A percentile compares a stretch with the other conserved stretches of the same genome.
phyloP scores from a whole-genome alignment of 2,113 vertebrate genomes.

The Cyanocitta stelleri region DNA sequence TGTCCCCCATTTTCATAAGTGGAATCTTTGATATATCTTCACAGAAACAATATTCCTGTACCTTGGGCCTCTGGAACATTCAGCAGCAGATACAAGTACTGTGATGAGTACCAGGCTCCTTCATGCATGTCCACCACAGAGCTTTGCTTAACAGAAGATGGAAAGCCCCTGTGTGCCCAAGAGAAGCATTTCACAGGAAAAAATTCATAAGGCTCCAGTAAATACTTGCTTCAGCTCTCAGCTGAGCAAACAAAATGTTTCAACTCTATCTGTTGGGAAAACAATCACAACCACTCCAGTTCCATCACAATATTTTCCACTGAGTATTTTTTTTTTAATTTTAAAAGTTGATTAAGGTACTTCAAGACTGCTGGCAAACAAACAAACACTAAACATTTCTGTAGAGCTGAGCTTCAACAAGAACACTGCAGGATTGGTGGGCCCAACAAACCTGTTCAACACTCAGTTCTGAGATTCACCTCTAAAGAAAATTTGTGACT shows the following conservation, averaged over 20 bases:
- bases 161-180: background rate
- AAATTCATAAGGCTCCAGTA: background rate
- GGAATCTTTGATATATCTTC: background rate
- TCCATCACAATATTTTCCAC: background rate
- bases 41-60: background rate
- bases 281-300: background rate
- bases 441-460: background rate
- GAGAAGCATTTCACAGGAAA: background rate
- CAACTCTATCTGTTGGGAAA: background rate
- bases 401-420: background rate
- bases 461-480: background rate
- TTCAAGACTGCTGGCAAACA: background rate
- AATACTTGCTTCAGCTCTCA: background rate
- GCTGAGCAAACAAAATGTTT: background rate
- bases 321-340: background rate
- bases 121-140: background rate
- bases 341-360: background rate
- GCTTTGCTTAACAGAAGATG: background rate
- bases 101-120: background rate
- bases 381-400: background rate
- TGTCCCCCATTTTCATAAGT: background rate
- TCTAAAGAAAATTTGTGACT: conserved; percentile 4
- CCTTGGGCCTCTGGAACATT: background rate
- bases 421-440: background rate
- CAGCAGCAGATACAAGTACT: background rate